Evolutionary conservation across 2,888 invertebrate species (phyloP), one percentile per base, ranked within the genome.

Genomic region (Acleris emargana): DNA sequence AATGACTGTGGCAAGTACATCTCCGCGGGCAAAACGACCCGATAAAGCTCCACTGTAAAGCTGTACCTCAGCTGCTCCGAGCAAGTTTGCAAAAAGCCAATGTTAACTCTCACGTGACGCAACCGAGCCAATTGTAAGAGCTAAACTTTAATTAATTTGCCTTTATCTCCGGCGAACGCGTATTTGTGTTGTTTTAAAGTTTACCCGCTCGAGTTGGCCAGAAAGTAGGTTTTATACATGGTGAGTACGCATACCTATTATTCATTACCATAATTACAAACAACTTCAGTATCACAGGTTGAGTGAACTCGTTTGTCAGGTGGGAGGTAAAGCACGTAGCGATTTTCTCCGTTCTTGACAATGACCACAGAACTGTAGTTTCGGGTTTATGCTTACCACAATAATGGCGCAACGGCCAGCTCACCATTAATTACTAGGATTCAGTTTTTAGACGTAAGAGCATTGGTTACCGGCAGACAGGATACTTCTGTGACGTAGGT

Each of bases 101-200:
- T 38, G 3, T 18, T 50, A 25, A 18, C 52, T 52, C 45, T n/a
- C 52, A 53, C 42, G 53, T 49, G 17, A 25, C 18, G n/a, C 43
- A 42, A 53, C 45, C 45, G 32, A 52, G 58, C 58, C 47, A 28
- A 51, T 51, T 47, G 25, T 59, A 45, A 61, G 45, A 58, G 38
- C 38, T 54, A 18, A 53, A 53, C 47, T 58, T 64, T 49, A 53
- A 54, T 53, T 64, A 64, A 38, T 64, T 64, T 58, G 47, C 47
- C 20, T 7, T 58, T 58, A 58, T 38, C 63, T 58, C 38, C 16
- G 51, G 51, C 38, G 17, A 53, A 59, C 38, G 18, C 20, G 16
- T 42, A 42, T 54, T 54, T 42, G 42, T 18, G 42, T 54, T 42
- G 38, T 22, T 53, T 58, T 20, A 49, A 58, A 49, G 18, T 58